Evolutionary conservation across 2,888 invertebrate genomes (phyloP), one percentile per base, ranked within the genome.

Genomic region (Napeogenes inachia): DNA sequence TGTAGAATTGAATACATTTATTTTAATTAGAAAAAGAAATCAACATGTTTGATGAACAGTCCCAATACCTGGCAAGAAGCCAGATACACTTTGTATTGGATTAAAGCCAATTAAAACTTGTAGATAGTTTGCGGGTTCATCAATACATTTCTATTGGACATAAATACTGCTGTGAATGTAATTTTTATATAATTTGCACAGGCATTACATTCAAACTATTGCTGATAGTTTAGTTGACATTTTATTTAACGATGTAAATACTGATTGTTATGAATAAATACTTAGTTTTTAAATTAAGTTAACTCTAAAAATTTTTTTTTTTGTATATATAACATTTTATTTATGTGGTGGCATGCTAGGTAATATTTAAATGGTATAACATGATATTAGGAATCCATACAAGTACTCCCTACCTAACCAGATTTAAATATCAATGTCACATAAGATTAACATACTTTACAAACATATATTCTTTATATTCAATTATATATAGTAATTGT

Each of bases 41-140:
- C 83, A 75, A 88, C 81, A 84, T 81, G 77, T 87, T 87, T 87
- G 86, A 89, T 87, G 85, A 84, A 85, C 83, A 85, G 84, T 83
- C 85, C 84, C 85, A 79, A 89, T 87, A 80, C 75, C 73, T 90
- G 90, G 90, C 82, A 45, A 1, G 5, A 3, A 73, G 86, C 89
- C 90, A 90, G 81, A 82, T 84, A 86, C 85, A 89, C 85, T 89
- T 88, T 87, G 85, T 84, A 87, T 89, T 89, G 89, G 90, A 90
- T 88, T 87, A 85, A 75, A 83, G 89, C 90, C 90, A 90, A 89
- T 90, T 89, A 90, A 89, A 88, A 87, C 82, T 83, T 84, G 79
- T 69, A 78, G 71, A 77, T 79, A 78, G 75, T 76, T 75, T 70
- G 75, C 76, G 68, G 73, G 69, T 78, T 75, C 82, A 84, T 85